Base-by-base conservation (phyloP, 2,888 invertebrate genomes). In the Ichneumoninae sp. region DNA sequence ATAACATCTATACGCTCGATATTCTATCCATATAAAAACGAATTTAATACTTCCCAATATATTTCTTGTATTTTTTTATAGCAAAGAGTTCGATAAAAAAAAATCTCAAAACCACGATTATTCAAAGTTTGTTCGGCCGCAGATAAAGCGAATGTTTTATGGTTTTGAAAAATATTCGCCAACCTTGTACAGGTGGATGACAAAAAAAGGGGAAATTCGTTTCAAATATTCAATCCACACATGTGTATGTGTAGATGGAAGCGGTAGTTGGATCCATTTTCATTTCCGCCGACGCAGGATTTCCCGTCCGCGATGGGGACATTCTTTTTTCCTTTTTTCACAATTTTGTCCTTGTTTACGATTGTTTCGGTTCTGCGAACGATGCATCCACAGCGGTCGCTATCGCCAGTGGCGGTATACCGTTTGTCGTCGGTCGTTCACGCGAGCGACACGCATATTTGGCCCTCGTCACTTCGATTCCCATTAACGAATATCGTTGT, bases 251-350 rank as follows among this genome's bases (percentile, higher is more conserved):
- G 44, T 40, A 60, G 33, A 40, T 72, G 69, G 72, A 74, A 84
- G 62, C 40, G 72, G 62, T 52, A 77, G 62, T 68, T 72, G 72
- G 52, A 74, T 19, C 68, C 72, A 68, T 70, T 84, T 72, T 76
- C 80, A 80, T 84, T 80, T 84, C 72, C 80, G 81, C 57, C 16
- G 77, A 68, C 76, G 66, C 50, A 4, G 62, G 60, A 81, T 68
- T 77, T 72, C 69, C 66, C 47, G 33, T 30, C 47, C 36, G n/a
- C 19, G 52, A 62, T 8, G 19, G 19, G 13, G 68, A 19, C 22
- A 54, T 13, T 68, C 57, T 33, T 71, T 77, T 60, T 44, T 19
- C 50, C 26, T 52, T 52, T 40, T 62, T 79, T 50, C 50, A 19
- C 33, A 57, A 60, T n/a, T 66, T 60, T 62, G 60, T 54, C 52